These are phyloP conservation scores for Haliclystus octoradiatus DNA, from an alignment of 30 jellyfish, hydroid and myxozoan species.

Conservation along the genomic window DNA sequence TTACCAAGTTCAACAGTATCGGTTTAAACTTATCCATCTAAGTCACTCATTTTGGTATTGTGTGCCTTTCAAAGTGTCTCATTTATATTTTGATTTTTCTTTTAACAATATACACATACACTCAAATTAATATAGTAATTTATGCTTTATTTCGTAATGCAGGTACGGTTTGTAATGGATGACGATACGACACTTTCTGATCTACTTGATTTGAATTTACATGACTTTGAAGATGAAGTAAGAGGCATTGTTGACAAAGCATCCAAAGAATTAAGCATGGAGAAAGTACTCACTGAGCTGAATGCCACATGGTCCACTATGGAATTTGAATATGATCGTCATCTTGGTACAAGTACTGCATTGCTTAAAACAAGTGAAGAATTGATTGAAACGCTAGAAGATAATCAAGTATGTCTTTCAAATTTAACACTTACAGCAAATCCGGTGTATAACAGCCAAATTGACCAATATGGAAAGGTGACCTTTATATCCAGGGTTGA, in stretches of 20 bases:
- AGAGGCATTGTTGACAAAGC: constrained; percentile 92
- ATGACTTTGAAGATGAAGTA: constrained; percentile 88
- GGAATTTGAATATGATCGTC: constrained; percentile 88
- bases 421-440: too few species aligned
- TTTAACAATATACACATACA: too few species aligned
- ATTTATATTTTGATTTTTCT: too few species aligned
- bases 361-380: constrained; percentile 88
- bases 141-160: background rate
- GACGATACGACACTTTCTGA: constrained; percentile 91
- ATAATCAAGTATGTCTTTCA: constrained; percentile 79
- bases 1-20: too few species aligned
- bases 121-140: too few species aligned
- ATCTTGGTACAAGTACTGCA: constrained; percentile 65
- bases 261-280: constrained; percentile 93
- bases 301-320: constrained; percentile 87
- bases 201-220: constrained; percentile 76
- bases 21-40: too few species aligned
- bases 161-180: constrained; percentile 50
- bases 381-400: constrained; percentile 88
- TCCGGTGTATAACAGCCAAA: too few species aligned
- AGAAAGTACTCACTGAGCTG: constrained; percentile 78
- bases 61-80: too few species aligned
- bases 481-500: too few species aligned
- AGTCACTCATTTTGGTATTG: too few species aligned
- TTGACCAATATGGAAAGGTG: too few species aligned